A percentile compares a stretch with the other conserved stretches of the same genome.
phyloP scores from a whole-genome alignment of 2,797 vertebrate species.

The Zalophus californianus region DNA sequence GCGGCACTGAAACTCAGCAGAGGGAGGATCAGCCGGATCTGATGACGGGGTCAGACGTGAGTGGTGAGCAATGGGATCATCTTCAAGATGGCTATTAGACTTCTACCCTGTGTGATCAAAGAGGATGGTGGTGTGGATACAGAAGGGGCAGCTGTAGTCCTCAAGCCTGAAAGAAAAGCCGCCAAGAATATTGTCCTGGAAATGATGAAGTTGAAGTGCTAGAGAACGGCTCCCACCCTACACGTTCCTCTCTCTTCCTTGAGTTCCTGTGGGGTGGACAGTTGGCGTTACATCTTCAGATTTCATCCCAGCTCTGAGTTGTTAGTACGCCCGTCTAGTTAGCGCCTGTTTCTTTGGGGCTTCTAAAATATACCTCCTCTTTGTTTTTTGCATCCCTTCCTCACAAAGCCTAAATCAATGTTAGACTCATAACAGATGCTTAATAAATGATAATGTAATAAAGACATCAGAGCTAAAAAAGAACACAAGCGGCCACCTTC shows the following conservation, averaged over 20 bases:
- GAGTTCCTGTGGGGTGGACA: background rate
- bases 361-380: background rate
- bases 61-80: background rate
- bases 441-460: conserved; percentile 12
- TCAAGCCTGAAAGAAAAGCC: background rate
- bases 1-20: accelerated
- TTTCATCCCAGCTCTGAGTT: accelerated
- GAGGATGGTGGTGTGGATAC: accelerated
- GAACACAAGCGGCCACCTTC: background rate
- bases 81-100: background rate
- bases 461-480: background rate
- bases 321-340: background rate
- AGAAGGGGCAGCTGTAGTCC: background rate
- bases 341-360: background rate
- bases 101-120: background rate
- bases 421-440: background rate
- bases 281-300: background rate
- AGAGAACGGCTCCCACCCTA: accelerated
- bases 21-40: background rate
- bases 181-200: background rate
- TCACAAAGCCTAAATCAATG: background rate
- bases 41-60: background rate
- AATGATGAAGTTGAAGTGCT: background rate
- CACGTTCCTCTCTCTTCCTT: background rate
- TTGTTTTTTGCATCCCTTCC: background rate